Percentiles rank a stretch among this genome's conserved stretches.
Conservation (phyloP, 2,888 invertebrate species). For the Rhopalosiphum nymphaeae region DNA sequence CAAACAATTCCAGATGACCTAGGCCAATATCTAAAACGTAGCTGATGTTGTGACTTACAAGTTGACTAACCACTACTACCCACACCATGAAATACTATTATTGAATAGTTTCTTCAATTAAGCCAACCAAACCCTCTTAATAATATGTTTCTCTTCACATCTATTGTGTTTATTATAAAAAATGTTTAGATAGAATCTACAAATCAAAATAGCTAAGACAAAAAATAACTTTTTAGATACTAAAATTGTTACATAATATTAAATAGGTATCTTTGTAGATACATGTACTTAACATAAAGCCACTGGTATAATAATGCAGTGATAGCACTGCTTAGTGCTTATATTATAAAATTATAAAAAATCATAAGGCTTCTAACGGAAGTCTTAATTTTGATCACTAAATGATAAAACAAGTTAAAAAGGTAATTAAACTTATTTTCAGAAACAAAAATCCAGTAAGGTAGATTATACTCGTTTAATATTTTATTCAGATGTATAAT, state of each 20-base stretch:
- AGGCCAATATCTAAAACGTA: too few relatives aligned
- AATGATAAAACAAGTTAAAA: neutral
- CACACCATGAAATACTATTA: too few relatives aligned
- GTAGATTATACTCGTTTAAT: neutral
- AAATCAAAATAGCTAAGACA: too few relatives aligned
- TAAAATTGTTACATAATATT: neutral
- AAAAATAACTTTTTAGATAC: neutral
- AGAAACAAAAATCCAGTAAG: neutral
- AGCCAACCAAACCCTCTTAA: too few relatives aligned
- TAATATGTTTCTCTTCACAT: too few relatives aligned
- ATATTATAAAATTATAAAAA: neutral
- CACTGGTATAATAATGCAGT: neutral
- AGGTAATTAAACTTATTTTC: neutral
- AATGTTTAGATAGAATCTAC: too few relatives aligned
- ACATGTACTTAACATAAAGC: neutral
- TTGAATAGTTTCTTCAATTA: too few relatives aligned
- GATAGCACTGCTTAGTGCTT: neutral
- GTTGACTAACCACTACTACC: too few relatives aligned
- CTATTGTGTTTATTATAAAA: too few relatives aligned
- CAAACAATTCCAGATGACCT: too few relatives aligned
- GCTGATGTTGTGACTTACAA: too few relatives aligned
- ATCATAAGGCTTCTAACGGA: neutral
- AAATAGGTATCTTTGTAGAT: neutral
- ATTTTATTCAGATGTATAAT: neutral
- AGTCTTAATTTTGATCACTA: neutral